Evolutionary conservation across 2,888 invertebrate species (phyloP).

Genomic region (Hylaea fasciaria): DNA sequence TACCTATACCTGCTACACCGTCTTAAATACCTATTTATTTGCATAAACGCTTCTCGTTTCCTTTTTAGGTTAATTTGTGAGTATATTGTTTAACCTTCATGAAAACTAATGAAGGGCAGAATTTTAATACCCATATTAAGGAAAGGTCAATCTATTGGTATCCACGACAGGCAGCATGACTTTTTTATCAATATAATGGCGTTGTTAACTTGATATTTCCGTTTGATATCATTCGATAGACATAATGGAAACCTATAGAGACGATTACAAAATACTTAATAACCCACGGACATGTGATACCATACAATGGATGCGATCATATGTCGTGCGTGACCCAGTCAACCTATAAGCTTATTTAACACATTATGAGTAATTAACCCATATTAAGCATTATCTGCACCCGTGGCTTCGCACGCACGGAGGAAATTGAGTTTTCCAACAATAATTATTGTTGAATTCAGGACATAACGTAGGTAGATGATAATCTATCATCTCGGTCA

Average conservation of each 20-base stretch:
- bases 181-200: conserved; percentile 71
- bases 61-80: conserved; percentile 2
- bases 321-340: conserved; percentile 36
- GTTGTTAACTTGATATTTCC: conserved; percentile 75
- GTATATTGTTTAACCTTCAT: conserved; percentile 19
- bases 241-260: conserved; percentile 4
- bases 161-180: conserved; percentile 52
- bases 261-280: conserved; percentile 55
- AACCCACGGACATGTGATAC: conserved; percentile 37
- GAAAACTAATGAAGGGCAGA: conserved; percentile 24
- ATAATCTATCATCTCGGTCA: too few relatives aligned
- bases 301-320: conserved; percentile 38
- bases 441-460: too few relatives aligned
- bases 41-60: conserved; percentile 4
- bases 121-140: conserved; percentile 22
- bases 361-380: conserved; percentile 36
- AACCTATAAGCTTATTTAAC: conserved; percentile 36
- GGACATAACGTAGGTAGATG: too few relatives aligned
- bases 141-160: conserved; percentile 26
- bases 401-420: too few relatives aligned
- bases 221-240: conserved; percentile 64
- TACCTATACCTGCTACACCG: not conserved
- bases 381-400: conserved; percentile 7
- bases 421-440: too few relatives aligned
- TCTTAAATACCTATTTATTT: not conserved